phyloP scores from a whole-genome alignment of 2,797 vertebrate genomes.

The Okamejei kenojei region DNA sequence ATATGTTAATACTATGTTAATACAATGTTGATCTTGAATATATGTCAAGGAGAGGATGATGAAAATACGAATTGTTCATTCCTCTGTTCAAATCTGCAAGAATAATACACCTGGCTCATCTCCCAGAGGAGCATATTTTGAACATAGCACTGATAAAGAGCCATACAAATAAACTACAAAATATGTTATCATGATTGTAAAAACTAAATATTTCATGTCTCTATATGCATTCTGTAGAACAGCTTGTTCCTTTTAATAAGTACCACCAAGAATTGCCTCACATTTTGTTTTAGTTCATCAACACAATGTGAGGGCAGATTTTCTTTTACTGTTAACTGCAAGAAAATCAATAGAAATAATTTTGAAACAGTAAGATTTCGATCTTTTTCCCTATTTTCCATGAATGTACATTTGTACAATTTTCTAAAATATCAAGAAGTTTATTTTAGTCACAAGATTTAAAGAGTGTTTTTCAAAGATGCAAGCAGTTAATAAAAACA shows the following conservation, averaged over 20 bases:
- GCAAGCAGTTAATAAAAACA: neutral
- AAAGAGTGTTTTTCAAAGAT: neutral
- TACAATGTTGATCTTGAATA: neutral
- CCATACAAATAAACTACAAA: slow-evolving; percentile 7
- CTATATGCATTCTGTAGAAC: neutral
- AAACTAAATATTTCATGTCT: neutral
- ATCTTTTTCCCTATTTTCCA: neutral
- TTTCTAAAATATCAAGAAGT: neutral
- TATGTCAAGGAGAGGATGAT: neutral
- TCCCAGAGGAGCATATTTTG: neutral
- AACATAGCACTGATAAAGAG: neutral
- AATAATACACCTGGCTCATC: neutral
- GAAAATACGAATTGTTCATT: slow-evolving; percentile 30
- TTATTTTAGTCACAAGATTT: neutral
- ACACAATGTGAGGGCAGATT: neutral
- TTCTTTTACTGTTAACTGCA: neutral
- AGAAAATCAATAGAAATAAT: neutral
- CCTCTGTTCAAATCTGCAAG: neutral
- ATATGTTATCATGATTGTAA: slow-evolving; percentile 16
- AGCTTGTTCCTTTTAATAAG: neutral
- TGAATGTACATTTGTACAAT: neutral
- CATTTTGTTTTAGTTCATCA: neutral
- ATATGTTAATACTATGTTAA: neutral
- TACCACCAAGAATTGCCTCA: too few species aligned
- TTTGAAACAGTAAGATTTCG: neutral